Evolutionary conservation across 2,113 vertebrate genomes (phyloP), one percentile per base, ranked within the genome.

Genomic region (Anarrhichthys ocellatus): DNA sequence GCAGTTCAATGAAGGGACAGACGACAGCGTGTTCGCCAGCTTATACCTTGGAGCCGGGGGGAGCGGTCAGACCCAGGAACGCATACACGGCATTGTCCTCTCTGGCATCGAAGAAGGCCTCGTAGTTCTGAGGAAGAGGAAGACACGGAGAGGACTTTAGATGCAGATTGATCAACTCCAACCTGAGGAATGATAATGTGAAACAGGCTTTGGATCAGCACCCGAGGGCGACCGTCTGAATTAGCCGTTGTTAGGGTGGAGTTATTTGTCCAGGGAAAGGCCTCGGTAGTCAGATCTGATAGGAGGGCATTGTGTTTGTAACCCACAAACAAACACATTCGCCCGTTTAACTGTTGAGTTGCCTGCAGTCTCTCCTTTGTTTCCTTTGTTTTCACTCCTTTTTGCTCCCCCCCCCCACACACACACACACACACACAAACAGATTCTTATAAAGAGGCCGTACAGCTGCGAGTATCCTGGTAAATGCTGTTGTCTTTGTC

Each of bases 71-170:
- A 82, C 98, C 97, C 88, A 99, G 90, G 87, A 99, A 99, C 0
- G 97, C 97, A 62, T 99, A 99, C 6, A 99, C 97, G 0, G 96
- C 96, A 1, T 99, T 98, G 89, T 99, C 98, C 94, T 99, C 98
- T 89, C 97, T 95, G 5, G 98, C 98, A 88, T 99, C 96, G 3
- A 99, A 99, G 93, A 99, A 99, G 72, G 95, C 97, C 77, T 99
- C 94, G 0, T 98, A 99, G 93, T 99, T 96, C 98, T 99, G 83
- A 46, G 52, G 72, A 32, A 70, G 68, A 71, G n/a, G 38, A 78
- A 46, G 38, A 73, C 62, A 62, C n/a, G 36, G 9, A 67, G 62
- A 52, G 8, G 64, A 32, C 20, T 24, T 78, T 3, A 85, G 58
- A 78, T n/a, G 34, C 46, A 9, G 63, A 54, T 71, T 20, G 29